These are phyloP conservation scores for cat (Felis catus) DNA, from an alignment of 2,113 vertebrate species.

Conservation along the genomic window F.catus_Fca126_mat1.0 CM031420.1:40937001-40937500, in stretches of 20 bases:
- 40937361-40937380: slow-evolving; percentile 66
- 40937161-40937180: slow-evolving; percentile 17
- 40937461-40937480: slow-evolving; percentile 60
- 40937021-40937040: neutral
- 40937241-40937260: slow-evolving; percentile 60
- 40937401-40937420: slow-evolving; percentile 64
- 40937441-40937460: neutral
- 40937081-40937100: neutral
- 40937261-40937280: slow-evolving; percentile 62
- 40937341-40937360: slow-evolving; percentile 73
- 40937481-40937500: slow-evolving; percentile 53
- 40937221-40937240: slow-evolving; percentile 37
- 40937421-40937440: slow-evolving; percentile 55
- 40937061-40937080: neutral
- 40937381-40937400: slow-evolving; percentile 73
- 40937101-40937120: neutral
- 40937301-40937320: slow-evolving; percentile 67
- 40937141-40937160: neutral
- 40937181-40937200: slow-evolving; percentile 55
- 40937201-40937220: slow-evolving; percentile 42
- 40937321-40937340: slow-evolving; percentile 72
- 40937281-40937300: slow-evolving; percentile 74
- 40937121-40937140: neutral
- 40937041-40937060: neutral
- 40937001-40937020: slow-evolving; percentile 7